phyloP scores from a whole-genome alignment of 2,797 vertebrate genomes.

The Falco columbarius region DNA sequence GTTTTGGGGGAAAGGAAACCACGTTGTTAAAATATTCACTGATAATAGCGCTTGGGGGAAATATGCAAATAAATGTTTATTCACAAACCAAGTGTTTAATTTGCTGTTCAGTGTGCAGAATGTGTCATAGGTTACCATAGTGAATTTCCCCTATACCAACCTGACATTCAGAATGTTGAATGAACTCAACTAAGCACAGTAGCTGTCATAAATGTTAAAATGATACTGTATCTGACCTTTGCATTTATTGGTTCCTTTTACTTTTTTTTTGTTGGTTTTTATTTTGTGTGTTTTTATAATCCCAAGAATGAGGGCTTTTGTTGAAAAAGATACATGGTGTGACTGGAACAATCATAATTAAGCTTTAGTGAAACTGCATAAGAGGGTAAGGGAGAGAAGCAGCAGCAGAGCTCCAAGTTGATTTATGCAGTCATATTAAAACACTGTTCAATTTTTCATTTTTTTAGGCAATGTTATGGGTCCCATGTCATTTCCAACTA shows the following conservation, averaged over 20 bases:
- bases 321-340: background rate
- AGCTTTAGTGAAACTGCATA: background rate
- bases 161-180: conserved; percentile 19
- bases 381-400: background rate
- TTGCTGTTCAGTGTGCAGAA: conserved; percentile 21
- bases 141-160: background rate
- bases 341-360: background rate
- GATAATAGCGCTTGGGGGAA: background rate
- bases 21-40: background rate
- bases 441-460: background rate
- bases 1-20: background rate
- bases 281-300: background rate
- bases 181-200: background rate
- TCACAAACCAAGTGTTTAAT: conserved; percentile 13
- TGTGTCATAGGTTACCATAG: background rate
- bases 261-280: background rate
- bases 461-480: background rate
- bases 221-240: background rate
- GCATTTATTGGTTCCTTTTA: background rate
- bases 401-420: background rate
- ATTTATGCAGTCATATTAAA: background rate
- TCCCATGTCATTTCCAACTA: background rate
- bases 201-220: background rate
- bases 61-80: background rate
- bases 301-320: background rate